Base-by-base conservation (phyloP, 35 echinoderm and acorn worm species). In the Ophiothrix spiculata region DNA sequence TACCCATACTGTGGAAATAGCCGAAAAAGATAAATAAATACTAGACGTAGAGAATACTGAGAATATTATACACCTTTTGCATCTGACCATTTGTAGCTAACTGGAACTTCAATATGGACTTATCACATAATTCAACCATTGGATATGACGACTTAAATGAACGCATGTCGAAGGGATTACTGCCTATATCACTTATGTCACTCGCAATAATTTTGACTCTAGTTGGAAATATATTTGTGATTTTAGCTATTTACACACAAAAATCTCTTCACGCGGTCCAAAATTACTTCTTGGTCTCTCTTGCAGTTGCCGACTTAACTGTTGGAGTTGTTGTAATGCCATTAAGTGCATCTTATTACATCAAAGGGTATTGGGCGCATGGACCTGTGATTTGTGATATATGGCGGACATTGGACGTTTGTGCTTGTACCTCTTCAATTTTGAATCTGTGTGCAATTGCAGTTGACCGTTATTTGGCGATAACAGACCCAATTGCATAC, bases 391-490 rank as follows among this genome's bases (percentile, higher is more conserved):
- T 89, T 4, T 93, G 91, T 60, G 91, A 93, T 38, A n/a, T 93
- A 8, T 93, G 91, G 91, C 79, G 77, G 0, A 81, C 80, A 11
- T 21, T 88, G 12, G 91, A 93, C 35, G 83, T 93, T 34, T 79
- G 64, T 46, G 79, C 77, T 54, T 87, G 85, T 31, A 87, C 91
- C 25, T 86, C 91, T 0, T 93, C 91, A 4, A 86, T 93, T 37
- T 76, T 88, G 37, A 86, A 83, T 31, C 37, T 93, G 14, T 86
- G 91, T 83, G 78, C 84, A 28, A 89, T 93, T 75, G 83, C 91
- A 19, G 31, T 93, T 29, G 91, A 93, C 41, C 91, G 91, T 25
- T 93, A 93, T 82, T 86, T 80, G 86, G 91, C 91, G 17, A 89
- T 93, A 46, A 89, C 91, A 0, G 56, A 89, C 35, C 83, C 91